phyloP scores from a whole-genome alignment of 2,888 invertebrate genomes.

The Drosophila helvetica region DNA sequence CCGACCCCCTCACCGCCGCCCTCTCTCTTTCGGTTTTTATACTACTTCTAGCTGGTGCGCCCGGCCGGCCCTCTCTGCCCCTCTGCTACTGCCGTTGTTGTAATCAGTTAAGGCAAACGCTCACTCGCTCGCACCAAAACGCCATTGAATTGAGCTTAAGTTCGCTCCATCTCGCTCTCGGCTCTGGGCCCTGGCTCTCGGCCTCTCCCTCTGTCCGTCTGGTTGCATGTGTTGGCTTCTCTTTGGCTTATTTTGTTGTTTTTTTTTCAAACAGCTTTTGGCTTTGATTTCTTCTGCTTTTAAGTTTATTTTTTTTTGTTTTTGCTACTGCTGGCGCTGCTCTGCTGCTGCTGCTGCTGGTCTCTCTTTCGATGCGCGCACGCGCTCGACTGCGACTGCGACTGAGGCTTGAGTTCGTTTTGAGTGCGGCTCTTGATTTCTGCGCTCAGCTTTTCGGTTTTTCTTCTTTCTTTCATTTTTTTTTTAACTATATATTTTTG shows the following conservation, averaged over 20 bases:
- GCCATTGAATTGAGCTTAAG: constrained; percentile 74
- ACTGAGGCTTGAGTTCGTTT: constrained; percentile 29
- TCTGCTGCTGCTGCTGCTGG: constrained; percentile 17
- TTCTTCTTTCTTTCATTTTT: constrained; percentile 18
- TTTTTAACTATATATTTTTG: constrained; percentile 33
- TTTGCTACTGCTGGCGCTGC: constrained; percentile 23
- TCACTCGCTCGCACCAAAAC: constrained; percentile 70
- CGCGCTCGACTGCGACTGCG: constrained; percentile 42
- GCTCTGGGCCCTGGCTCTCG: constrained; percentile 21
- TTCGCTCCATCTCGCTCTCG: constrained; percentile 33
- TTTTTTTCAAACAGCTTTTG: constrained; percentile 63
- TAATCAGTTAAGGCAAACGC: constrained; percentile 64
- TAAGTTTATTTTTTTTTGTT: constrained; percentile 34
- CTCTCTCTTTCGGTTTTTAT: constrained; percentile 4
- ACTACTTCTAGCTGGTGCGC: constrained; percentile 21
- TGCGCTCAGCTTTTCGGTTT: constrained; percentile 43
- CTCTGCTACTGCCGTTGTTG: constrained; percentile 51
- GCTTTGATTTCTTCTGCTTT: constrained; percentile 70
- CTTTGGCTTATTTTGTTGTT: constrained; percentile 24
- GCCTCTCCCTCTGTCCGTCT: constrained; percentile 48
- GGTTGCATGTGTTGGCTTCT: constrained; percentile 25
- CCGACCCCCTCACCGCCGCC: neutral
- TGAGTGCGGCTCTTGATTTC: constrained; percentile 67
- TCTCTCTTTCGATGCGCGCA: constrained; percentile 60
- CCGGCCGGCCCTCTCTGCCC: neutral